A percentile compares a stretch with the other conserved stretches of the same genome.
Conservation (phyloP, 1,140 invertebrate genomes). For the Chymomyza costata region DNA sequence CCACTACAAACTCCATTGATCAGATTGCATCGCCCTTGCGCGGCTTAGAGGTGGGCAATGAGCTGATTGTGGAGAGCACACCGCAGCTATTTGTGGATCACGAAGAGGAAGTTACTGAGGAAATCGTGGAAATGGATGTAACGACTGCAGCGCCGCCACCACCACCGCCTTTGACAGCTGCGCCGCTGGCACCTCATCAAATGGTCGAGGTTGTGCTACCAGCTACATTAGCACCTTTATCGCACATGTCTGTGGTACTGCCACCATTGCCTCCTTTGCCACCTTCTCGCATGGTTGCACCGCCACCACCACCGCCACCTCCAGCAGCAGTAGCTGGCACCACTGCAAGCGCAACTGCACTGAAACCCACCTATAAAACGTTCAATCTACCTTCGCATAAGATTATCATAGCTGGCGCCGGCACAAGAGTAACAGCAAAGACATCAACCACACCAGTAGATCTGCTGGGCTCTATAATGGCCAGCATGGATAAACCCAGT, state of each 20-base stretch:
- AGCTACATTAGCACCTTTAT: slow-evolving; percentile 33
- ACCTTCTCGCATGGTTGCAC: slow-evolving; percentile 19
- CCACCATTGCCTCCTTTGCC: slow-evolving; percentile 55
- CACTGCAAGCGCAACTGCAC: slow-evolving; percentile 4
- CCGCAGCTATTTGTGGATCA: slow-evolving; percentile 62
- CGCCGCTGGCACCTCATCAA: slow-evolving; percentile 14
- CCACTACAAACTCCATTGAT: not conserved
- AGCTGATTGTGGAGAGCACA: slow-evolving; percentile 53
- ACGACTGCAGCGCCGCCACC: slow-evolving; percentile 8
- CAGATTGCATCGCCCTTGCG: slow-evolving; percentile 18
- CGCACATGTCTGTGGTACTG: slow-evolving; percentile 37
- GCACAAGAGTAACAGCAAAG: slow-evolving; percentile 19
- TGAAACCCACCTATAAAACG: slow-evolving; percentile 60
- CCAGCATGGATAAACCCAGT: slow-evolving; percentile 66
- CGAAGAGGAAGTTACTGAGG: slow-evolving; percentile 59
- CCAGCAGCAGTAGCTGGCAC: slow-evolving; percentile 7
- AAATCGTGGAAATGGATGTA: slow-evolving; percentile 45
- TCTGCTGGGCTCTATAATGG: slow-evolving; percentile 72
- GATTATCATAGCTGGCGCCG: slow-evolving; percentile 47
- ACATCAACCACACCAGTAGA: slow-evolving; percentile 40
- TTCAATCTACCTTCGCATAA: slow-evolving; percentile 56
- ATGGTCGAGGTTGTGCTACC: slow-evolving; percentile 53
- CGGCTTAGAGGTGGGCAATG: slow-evolving; percentile 46
- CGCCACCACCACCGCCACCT: slow-evolving; percentile 54
- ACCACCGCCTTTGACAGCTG: not conserved